These are phyloP conservation scores for Spinus pinus DNA, from an alignment of 2,797 vertebrate species.

Conservation along the genomic window DNA sequence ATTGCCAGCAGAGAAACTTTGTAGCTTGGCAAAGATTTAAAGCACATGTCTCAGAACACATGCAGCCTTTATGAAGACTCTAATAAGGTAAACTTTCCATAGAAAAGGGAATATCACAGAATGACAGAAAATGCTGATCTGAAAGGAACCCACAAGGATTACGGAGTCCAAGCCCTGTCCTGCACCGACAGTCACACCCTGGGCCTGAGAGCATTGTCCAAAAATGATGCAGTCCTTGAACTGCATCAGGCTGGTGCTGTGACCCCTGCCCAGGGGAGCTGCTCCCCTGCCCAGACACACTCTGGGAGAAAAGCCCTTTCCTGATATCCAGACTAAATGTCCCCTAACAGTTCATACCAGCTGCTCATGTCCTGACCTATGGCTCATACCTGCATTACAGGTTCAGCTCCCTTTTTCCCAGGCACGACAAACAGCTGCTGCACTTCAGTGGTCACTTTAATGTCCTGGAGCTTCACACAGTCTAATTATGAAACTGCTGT, in stretches of 20 bases:
- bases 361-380: not conserved
- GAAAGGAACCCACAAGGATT: not conserved
- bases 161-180: not conserved
- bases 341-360: not conserved
- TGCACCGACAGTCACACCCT: not conserved
- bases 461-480: not conserved
- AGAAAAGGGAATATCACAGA: not conserved
- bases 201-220: not conserved
- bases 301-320: not conserved
- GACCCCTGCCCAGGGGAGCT: not conserved
- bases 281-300: rapidly evolving
- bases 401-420: not conserved
- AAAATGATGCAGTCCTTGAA: not conserved
- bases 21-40: not conserved
- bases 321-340: not conserved
- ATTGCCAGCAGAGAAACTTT: not conserved
- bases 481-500: not conserved
- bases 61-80: not conserved
- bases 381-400: not conserved
- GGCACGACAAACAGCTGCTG: not conserved
- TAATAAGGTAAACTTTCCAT: not conserved
- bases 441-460: not conserved
- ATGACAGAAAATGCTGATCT: not conserved
- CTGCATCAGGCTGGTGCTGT: not conserved
- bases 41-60: not conserved